A percentile compares a stretch with the other conserved stretches of the same genome.
Conservation (phyloP, 2,888 invertebrate species). For the Drepana falcataria region DNA sequence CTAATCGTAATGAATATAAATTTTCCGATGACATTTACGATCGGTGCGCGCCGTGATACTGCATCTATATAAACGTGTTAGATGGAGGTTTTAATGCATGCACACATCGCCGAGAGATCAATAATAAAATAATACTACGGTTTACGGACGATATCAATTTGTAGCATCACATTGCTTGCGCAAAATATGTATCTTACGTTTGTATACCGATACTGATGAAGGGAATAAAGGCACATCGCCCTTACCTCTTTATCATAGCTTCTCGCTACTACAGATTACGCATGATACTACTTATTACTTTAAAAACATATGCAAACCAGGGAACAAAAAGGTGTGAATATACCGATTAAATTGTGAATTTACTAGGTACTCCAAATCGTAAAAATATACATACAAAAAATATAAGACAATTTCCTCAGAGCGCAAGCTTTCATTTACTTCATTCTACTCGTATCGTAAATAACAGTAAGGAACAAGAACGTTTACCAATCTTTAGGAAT, state of each 20-base stretch:
- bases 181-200: conserved; percentile 57
- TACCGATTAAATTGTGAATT: too few species aligned
- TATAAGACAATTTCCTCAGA: neutral
- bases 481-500: conserved; percentile 13
- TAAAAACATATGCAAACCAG: too few species aligned
- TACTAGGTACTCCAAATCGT: too few species aligned
- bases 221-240: too few species aligned
- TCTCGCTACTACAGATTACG: too few species aligned
- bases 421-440: conserved; percentile 1
- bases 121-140: conserved; percentile 42
- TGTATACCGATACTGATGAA: conserved; percentile 39
- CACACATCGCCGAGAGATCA: conserved; percentile 44
- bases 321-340: too few species aligned
- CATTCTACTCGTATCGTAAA: neutral
- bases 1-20: conserved; percentile 79
- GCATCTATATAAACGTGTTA: conserved; percentile 66
- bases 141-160: conserved; percentile 53
- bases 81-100: conserved; percentile 59
- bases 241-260: too few species aligned
- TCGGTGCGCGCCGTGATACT: conserved; percentile 68
- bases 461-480: conserved; percentile 11
- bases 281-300: too few species aligned
- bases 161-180: conserved; percentile 42
- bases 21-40: conserved; percentile 78
- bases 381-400: too few species aligned